phyloP scores from a whole-genome alignment of 2,113 vertebrate genomes.

The Cisticola juncidis region DNA sequence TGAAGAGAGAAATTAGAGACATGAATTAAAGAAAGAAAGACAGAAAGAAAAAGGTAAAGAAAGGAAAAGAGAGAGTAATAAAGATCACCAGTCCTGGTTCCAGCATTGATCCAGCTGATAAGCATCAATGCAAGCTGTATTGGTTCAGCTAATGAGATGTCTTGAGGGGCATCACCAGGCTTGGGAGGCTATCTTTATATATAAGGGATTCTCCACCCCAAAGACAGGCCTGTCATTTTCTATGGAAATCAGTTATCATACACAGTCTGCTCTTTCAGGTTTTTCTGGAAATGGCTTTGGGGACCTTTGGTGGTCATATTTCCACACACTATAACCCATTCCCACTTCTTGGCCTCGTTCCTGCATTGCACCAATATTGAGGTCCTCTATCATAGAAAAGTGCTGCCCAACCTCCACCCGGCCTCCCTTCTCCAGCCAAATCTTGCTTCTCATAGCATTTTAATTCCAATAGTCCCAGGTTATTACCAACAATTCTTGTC shows the following conservation, averaged over 20 bases:
- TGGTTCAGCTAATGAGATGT: not conserved
- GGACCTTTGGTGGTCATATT: not conserved
- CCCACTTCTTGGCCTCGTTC: not conserved
- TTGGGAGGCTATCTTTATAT: not conserved
- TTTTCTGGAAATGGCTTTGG: not conserved
- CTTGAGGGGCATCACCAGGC: not conserved
- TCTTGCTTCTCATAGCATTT: not conserved
- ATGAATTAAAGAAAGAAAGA: not conserved
- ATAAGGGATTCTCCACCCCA: not conserved
- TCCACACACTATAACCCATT: not conserved
- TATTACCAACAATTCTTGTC: not conserved
- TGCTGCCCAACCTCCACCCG: not conserved
- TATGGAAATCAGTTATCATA: not conserved
- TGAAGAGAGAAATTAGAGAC: not conserved
- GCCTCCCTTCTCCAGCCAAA: not conserved
- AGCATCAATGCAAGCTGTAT: not conserved
- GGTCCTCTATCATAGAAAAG: not conserved
- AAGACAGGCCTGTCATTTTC: not conserved
- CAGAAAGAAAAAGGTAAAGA: not conserved
- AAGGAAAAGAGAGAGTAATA: not conserved
- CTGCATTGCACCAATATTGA: not conserved
- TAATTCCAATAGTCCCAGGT: not conserved
- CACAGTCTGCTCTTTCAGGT: accelerated
- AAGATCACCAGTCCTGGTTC: not conserved
- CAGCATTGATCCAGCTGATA: not conserved